Evolutionary conservation across 2,113 vertebrate species (phyloP), one percentile per base, ranked within the genome.

Genomic region (Danionella cerebrum): DNA sequence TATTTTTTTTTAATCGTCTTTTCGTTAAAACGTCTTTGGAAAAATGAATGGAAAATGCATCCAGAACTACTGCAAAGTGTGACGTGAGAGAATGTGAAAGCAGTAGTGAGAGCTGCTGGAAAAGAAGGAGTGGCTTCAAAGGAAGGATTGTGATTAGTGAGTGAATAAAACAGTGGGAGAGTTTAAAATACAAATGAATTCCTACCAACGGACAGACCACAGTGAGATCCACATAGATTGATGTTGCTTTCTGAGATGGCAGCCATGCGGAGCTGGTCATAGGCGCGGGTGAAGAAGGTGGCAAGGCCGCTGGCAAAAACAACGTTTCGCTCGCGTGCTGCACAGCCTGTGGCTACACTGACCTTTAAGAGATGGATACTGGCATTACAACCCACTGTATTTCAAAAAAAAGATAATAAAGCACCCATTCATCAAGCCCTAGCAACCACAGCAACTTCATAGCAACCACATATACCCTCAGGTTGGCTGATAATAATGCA

Each of bases 241-340:
- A 98, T 85, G 85, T 91, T 95, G 82, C 95, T 96, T 42, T 96
- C 94, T 0, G 94, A 96, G 79, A 97, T 93, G 72, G 93, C 93
- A 0, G 93, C 95, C 91, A 94, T 96, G 64, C 93, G 92, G 16
- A 97, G 91, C 79, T 98, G 94, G 78, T 98, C 94, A 0, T 91
- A 94, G 0, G 95, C 91, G 7, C 95, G 88, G 0, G 90, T 90
- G 79, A 91, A 96, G 83, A 96, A 96, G 31, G 94, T 91, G 11
- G 93, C 91, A 1, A 97, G 93, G 1, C 94, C 89, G 72, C 94
- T 96, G 65, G 90, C 93, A 74, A 95, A 97, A 65, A 90, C 92
- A 2, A 98, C 72, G 0, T 92, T 94, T 82, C 93, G 88, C 71
- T 91, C 84, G 25, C 93, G 91, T 2, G 92, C 85, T 48, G 91